phyloP scores from a whole-genome alignment of 2,797 vertebrate species.

The Hafferia zeledoni region DNA sequence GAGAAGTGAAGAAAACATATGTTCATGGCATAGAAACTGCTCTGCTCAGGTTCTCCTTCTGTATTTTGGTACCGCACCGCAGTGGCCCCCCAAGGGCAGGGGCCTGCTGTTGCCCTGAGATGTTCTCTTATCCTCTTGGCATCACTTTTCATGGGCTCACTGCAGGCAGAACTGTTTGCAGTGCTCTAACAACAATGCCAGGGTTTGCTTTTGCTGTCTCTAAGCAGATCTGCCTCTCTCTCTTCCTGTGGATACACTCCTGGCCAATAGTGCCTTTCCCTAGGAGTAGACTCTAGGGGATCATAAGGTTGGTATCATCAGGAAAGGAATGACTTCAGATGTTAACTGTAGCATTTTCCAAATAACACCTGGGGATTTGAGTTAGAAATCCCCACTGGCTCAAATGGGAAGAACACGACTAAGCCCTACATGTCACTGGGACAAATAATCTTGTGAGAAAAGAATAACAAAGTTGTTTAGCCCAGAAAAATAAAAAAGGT shows the following conservation, averaged over 20 bases:
- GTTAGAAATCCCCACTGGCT: background rate
- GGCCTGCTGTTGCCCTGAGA: background rate
- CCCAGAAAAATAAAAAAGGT: rapidly evolving
- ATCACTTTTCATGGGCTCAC: background rate
- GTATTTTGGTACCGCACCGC: background rate
- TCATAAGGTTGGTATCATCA: background rate
- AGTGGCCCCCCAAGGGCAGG: background rate
- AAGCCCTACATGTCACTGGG: background rate
- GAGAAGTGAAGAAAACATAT: background rate
- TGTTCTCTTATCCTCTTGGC: background rate
- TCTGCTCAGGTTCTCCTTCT: background rate
- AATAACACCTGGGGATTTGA: background rate
- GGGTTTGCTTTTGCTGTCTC: background rate
- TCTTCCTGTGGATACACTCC: rapidly evolving
- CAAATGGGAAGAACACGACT: background rate
- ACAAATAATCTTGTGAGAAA: background rate
- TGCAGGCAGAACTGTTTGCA: background rate
- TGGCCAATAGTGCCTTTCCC: background rate
- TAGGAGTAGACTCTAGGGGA: background rate
- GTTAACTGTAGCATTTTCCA: background rate
- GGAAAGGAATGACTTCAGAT: background rate
- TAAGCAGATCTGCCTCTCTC: background rate
- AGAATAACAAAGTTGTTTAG: background rate
- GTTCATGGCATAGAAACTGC: background rate
- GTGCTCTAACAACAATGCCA: background rate